Evolutionary conservation across 1,140 invertebrate genomes (phyloP).

Genomic region (Drosophila santomea): DNA sequence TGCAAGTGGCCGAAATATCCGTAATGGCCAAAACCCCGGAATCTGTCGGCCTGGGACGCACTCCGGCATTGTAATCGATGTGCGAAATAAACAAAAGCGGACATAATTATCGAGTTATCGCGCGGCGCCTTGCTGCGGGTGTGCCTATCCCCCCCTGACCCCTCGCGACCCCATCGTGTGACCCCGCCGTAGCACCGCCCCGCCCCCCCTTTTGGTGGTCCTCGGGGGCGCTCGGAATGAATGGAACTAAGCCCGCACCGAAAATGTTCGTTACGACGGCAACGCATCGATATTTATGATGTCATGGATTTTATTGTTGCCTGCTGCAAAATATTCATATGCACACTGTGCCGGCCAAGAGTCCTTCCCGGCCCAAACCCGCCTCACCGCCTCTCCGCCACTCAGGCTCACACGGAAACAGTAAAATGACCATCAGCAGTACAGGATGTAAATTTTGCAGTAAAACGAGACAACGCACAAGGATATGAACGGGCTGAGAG

Average conservation of each 20-base stretch:
- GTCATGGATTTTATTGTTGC: slow-evolving; percentile 84
- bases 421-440: slow-evolving; percentile 83
- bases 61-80: slow-evolving; percentile 84
- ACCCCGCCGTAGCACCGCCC: not conserved
- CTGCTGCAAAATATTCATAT: slow-evolving; percentile 83
- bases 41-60: slow-evolving; percentile 49
- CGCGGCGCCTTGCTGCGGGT: slow-evolving; percentile 79
- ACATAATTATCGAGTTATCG: slow-evolving; percentile 85
- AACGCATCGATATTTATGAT: slow-evolving; percentile 84
- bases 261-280: slow-evolving; percentile 73
- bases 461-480: slow-evolving; percentile 76
- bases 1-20: slow-evolving; percentile 31
- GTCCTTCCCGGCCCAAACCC: slow-evolving; percentile 22
- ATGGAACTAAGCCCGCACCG: slow-evolving; percentile 80
- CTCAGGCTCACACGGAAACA: slow-evolving; percentile 62
- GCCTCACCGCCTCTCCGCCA: not conserved
- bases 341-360: slow-evolving; percentile 40
- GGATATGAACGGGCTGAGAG: slow-evolving; percentile 43
- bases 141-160: slow-evolving; percentile 38
- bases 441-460: slow-evolving; percentile 83
- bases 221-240: slow-evolving; percentile 36
- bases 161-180: not conserved
- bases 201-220: not conserved
- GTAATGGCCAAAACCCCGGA: slow-evolving; percentile 46
- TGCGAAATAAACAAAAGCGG: slow-evolving; percentile 85